Conservation (phyloP, 2,797 vertebrate species). For the Gallinago nigripennis region DNA sequence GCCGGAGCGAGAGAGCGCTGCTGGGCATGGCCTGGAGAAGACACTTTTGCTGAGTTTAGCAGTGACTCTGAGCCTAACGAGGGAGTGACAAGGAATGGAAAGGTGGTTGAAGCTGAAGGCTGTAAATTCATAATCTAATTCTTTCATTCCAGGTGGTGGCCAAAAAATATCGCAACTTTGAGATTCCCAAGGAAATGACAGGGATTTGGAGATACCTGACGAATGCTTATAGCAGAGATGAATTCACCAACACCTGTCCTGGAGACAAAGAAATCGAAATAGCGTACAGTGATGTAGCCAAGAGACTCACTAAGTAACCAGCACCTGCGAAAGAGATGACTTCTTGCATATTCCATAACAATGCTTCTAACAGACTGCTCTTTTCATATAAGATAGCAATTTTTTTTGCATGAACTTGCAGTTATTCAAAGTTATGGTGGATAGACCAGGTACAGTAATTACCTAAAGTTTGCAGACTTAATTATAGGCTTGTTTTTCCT, state of each 20-base stretch:
- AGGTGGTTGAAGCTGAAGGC: neutral
- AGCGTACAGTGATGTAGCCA: constrained; percentile 95
- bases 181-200: constrained; percentile 93
- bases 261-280: constrained; percentile 97
- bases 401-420: constrained; percentile 75
- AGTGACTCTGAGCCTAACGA: too few species aligned
- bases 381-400: constrained; percentile 69
- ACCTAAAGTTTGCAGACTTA: constrained; percentile 60
- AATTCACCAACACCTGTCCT: constrained; percentile 98
- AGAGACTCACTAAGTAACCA: constrained; percentile 93
- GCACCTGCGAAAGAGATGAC: constrained; percentile 4
- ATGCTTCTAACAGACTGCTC: constrained; percentile 80
- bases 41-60: neutral
- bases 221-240: constrained; percentile 90
- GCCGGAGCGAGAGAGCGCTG: neutral
- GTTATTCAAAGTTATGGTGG: constrained; percentile 72
- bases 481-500: constrained; percentile 19
- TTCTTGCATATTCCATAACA: constrained; percentile 48
- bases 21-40: neutral
- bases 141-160: constrained; percentile 88
- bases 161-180: constrained; percentile 95
- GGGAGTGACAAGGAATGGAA: too few species aligned
- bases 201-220: constrained; percentile 96
- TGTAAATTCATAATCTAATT: neutral
- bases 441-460: constrained; percentile 74